phyloP scores from a whole-genome alignment of 2,888 invertebrate species.

The Copidosoma aretas region DNA sequence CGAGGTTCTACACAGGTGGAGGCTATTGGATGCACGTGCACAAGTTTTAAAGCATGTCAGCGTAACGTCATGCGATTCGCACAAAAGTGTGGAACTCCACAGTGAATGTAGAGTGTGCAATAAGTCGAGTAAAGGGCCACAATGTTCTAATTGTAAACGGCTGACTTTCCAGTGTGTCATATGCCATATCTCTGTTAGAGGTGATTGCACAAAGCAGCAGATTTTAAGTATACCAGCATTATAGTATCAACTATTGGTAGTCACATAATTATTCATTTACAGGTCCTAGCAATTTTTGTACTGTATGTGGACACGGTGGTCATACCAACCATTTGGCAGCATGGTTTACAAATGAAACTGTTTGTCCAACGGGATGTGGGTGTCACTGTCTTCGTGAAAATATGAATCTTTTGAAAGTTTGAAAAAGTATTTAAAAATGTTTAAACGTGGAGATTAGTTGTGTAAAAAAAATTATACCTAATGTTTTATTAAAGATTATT shows the following conservation, averaged over 20 bases:
- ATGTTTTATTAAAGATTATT: too few relatives aligned
- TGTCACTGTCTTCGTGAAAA: constrained; percentile 84
- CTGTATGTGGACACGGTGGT: constrained; percentile 92
- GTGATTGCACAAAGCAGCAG: constrained; percentile 54
- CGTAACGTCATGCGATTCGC: constrained; percentile 61
- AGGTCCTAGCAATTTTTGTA: constrained; percentile 82
- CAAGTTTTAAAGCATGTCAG: constrained; percentile 71
- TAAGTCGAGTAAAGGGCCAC: constrained; percentile 71
- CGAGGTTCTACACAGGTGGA: constrained; percentile 87
- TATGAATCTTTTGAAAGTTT: constrained; percentile 53
- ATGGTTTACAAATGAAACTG: constrained; percentile 80
- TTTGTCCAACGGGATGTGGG: constrained; percentile 92
- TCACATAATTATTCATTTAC: constrained; percentile 14
- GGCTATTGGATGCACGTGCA: constrained; percentile 79
- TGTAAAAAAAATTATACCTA: not conserved
- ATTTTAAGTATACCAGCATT: not conserved
- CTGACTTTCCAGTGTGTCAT: constrained; percentile 81
- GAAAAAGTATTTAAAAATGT: constrained; percentile 25
- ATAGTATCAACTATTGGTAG: not conserved
- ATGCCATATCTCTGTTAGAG: constrained; percentile 86
- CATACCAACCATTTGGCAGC: constrained; percentile 83
- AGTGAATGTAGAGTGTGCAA: constrained; percentile 77
- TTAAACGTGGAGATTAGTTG: not conserved
- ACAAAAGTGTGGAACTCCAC: constrained; percentile 75
- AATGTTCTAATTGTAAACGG: constrained; percentile 76